Conservation (phyloP, 1,140 invertebrate species). For the Scaptomyza hsui region DNA sequence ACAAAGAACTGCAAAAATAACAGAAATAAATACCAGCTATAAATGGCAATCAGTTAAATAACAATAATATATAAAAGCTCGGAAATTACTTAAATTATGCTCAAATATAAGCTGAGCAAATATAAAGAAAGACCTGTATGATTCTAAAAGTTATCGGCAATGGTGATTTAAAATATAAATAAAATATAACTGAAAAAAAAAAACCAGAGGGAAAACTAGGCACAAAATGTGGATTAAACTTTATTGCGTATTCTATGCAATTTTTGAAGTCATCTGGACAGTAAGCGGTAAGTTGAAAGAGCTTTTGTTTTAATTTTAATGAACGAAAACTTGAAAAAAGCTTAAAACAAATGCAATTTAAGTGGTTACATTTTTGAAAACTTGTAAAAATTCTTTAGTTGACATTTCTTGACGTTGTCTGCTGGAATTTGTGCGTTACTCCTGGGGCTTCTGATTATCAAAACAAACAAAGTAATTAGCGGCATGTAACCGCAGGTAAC, state of each 20-base stretch:
- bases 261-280: constrained; percentile 45
- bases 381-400: neutral
- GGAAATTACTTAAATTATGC: constrained; percentile 22
- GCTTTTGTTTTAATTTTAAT: too few relatives aligned
- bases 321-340: too few relatives aligned
- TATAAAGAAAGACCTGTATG: constrained; percentile 22
- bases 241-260: constrained; percentile 41
- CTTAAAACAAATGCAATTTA: neutral
- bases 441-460: constrained; percentile 38
- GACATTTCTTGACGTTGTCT: constrained; percentile 1
- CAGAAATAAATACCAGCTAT: neutral
- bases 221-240: constrained; percentile 64
- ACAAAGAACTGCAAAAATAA: neutral
- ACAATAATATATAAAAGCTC: neutral
- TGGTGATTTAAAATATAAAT: constrained; percentile 39
- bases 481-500: constrained; percentile 52
- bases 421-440: constrained; percentile 18
- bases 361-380: neutral
- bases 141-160: constrained; percentile 1
- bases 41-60: neutral
- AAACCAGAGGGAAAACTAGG: neutral
- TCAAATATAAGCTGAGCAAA: constrained; percentile 21
- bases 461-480: constrained; percentile 78
- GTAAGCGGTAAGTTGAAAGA: constrained; percentile 45
- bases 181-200: constrained; percentile 1